These are phyloP conservation scores for Ophiodon elongatus DNA, from an alignment of 2,113 vertebrate species.

Conservation along the genomic window DNA sequence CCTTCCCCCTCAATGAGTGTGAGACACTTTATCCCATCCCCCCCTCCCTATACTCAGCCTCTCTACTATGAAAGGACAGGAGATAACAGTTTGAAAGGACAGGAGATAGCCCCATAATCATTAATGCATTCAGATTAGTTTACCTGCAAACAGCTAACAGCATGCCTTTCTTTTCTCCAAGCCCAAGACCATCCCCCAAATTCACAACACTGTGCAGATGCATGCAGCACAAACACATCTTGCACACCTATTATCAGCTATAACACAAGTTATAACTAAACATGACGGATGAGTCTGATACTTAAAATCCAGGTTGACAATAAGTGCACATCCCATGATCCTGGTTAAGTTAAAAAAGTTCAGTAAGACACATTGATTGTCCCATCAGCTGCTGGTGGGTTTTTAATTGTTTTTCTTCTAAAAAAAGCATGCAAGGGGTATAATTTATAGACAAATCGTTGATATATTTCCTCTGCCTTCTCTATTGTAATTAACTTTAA, in stretches of 20 bases:
- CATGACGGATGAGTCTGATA: background rate
- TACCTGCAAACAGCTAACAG: slow-evolving; percentile 81
- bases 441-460: background rate
- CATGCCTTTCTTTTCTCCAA: slow-evolving; percentile 54
- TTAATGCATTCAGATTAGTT: slow-evolving; percentile 81
- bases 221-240: slow-evolving; percentile 5
- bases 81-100: slow-evolving; percentile 85
- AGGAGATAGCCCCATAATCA: slow-evolving; percentile 84
- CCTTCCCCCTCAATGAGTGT: slow-evolving; percentile 76
- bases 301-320: background rate
- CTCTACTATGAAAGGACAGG: slow-evolving; percentile 83
- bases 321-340: background rate
- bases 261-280: background rate
- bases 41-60: slow-evolving; percentile 53
- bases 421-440: background rate
- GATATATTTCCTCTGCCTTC: background rate
- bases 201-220: slow-evolving; percentile 22
- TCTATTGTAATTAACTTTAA: background rate
- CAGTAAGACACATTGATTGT: background rate
- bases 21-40: slow-evolving; percentile 80
- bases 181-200: slow-evolving; percentile 42
- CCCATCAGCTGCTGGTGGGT: background rate
- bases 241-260: background rate
- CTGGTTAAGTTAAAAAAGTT: background rate
- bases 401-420: too few relatives aligned